Conservation (phyloP, 2,797 vertebrate genomes). For the Peromyscus aztecus region DNA sequence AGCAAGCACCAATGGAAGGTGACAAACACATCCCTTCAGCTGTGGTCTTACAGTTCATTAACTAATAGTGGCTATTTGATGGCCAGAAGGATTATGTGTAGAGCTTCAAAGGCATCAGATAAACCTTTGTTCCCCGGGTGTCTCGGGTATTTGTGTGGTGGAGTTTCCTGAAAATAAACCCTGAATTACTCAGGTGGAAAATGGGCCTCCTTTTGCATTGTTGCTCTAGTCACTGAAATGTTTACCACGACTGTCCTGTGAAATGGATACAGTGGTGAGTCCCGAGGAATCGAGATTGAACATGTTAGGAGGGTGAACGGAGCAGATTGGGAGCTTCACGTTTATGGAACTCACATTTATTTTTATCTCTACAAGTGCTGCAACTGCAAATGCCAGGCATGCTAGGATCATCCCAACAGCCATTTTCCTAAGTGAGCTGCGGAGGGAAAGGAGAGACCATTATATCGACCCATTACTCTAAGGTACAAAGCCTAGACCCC, state of each 20-base stretch:
- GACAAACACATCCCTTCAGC: background rate
- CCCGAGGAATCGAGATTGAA: background rate
- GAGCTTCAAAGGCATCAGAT: background rate
- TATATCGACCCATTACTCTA: background rate
- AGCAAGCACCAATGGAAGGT: background rate
- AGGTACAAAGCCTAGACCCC: background rate
- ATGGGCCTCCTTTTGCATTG: constrained; percentile 15
- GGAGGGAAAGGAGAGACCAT: constrained; percentile 76
- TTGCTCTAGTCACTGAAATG: background rate
- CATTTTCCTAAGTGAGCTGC: constrained; percentile 96
- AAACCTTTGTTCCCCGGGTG: background rate
- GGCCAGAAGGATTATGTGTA: background rate
- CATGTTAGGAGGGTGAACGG: constrained; percentile 9
- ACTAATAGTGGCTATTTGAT: background rate
- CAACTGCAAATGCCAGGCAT: constrained; percentile 94
- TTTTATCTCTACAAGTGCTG: constrained; percentile 94
- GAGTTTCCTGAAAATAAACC: constrained; percentile 20
- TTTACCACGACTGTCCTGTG: background rate
- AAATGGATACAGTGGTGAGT: constrained; percentile 3
- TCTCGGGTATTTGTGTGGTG: background rate
- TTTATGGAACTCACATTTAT: constrained; percentile 91
- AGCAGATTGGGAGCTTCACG: background rate
- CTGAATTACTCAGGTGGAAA: constrained; percentile 9
- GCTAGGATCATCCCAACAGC: constrained; percentile 95
- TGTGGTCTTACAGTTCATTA: background rate